phyloP scores from a whole-genome alignment of 2,113 vertebrate genomes.

The Platichthys flesus region DNA sequence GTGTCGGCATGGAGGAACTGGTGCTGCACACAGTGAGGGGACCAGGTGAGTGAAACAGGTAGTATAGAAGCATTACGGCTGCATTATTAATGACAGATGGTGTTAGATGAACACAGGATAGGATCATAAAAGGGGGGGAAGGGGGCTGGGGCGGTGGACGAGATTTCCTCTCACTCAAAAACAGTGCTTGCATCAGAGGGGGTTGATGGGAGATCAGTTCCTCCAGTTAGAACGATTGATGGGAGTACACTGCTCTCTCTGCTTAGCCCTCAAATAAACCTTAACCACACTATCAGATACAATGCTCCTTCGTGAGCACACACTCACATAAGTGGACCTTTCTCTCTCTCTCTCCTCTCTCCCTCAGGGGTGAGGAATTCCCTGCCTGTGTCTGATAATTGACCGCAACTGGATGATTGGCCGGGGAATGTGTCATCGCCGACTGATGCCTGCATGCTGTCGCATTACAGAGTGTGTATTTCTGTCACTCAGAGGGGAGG shows the following conservation, averaged over 20 bases:
- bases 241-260: too few relatives aligned
- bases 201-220: not conserved
- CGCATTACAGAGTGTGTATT: constrained; percentile 73
- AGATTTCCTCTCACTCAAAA: constrained; percentile 11
- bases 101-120: constrained; percentile 37
- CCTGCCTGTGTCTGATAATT: constrained; percentile 73
- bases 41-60: constrained; percentile 49
- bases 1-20: not conserved
- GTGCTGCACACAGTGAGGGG: constrained; percentile 5
- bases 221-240: not conserved
- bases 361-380: constrained; percentile 68
- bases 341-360: not conserved
- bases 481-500: constrained; percentile 56
- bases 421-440: constrained; percentile 69
- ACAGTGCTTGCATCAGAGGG: not conserved
- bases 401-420: constrained; percentile 64
- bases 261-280: not conserved
- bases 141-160: not conserved
- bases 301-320: not conserved
- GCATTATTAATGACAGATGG: constrained; percentile 62
- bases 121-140: constrained; percentile 10
- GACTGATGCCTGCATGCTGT: constrained; percentile 62
- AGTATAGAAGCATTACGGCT: constrained; percentile 44
- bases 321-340: not conserved
- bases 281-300: not conserved